Percentiles rank a stretch among this genome's conserved stretches.
Conservation (phyloP, 2,888 invertebrate genomes). For the Dexiosoma caninum region DNA sequence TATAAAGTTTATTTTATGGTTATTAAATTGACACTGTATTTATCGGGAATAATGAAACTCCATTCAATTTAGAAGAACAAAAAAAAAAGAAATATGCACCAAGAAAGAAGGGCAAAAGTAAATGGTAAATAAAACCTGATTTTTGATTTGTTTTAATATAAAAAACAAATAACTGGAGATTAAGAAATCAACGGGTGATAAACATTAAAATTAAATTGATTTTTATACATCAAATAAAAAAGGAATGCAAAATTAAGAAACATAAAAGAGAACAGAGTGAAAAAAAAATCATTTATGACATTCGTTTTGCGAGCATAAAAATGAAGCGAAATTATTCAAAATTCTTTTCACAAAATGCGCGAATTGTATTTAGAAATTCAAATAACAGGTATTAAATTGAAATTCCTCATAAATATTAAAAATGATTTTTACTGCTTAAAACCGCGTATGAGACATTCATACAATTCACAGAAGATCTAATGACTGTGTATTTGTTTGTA, state of each 20-base stretch:
- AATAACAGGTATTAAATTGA: conserved; percentile 43
- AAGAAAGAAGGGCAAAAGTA: background rate
- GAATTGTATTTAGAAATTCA: conserved; percentile 4
- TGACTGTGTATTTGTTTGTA: background rate
- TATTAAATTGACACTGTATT: conserved; percentile 60
- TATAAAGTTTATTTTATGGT: conserved; percentile 52
- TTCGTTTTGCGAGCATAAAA: background rate
- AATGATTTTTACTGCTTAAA: background rate
- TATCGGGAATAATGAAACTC: conserved; percentile 44
- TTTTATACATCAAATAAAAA: conserved; percentile 40
- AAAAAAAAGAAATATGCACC: background rate
- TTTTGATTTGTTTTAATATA: background rate
- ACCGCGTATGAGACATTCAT: background rate
- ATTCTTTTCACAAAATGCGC: background rate
- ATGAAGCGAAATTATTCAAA: conserved; percentile 5
- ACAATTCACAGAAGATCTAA: background rate
- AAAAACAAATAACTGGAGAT: conserved; percentile 15
- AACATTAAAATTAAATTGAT: conserved; percentile 54
- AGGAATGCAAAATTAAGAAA: no score
- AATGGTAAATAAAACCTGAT: background rate
- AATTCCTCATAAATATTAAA: conserved; percentile 35
- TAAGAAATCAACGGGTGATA: conserved; percentile 62
- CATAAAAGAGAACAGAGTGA: background rate
- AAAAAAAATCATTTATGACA: background rate
- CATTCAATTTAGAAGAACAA: background rate